Conservation (phyloP, 1,140 invertebrate species). For the Drosophila baimaii region DNA sequence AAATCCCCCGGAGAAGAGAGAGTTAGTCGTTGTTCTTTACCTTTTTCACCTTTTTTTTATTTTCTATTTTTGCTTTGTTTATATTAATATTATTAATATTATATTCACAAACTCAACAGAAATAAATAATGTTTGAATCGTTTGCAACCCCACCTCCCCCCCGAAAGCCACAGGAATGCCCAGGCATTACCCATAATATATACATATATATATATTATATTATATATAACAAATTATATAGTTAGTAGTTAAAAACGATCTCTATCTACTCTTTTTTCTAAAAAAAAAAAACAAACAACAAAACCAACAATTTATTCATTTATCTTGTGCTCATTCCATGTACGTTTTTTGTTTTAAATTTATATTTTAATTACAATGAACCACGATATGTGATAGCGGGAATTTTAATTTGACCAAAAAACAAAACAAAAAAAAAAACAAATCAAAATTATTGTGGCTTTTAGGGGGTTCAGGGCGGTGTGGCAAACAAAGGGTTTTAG, state of each 20-base stretch:
- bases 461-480: constrained; percentile 50
- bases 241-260: constrained; percentile 77
- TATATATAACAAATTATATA: constrained; percentile 66
- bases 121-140: constrained; percentile 16
- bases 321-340: constrained; percentile 81
- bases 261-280: constrained; percentile 74
- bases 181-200: constrained; percentile 24
- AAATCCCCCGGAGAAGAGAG: constrained; percentile 16
- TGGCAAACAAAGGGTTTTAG: constrained; percentile 48
- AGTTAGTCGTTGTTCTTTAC: constrained; percentile 21
- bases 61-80: constrained; percentile 16
- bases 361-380: constrained; percentile 63
- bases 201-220: no score
- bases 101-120: constrained; percentile 29
- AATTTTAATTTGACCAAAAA: constrained; percentile 80
- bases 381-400: constrained; percentile 77
- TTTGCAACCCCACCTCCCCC: constrained; percentile 56
- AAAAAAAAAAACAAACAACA: constrained; percentile 60
- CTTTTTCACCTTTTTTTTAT: constrained; percentile 23
- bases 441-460: constrained; percentile 63
- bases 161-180: constrained; percentile 61
- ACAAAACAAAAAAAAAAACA: constrained; percentile 20
- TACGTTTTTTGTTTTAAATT: constrained; percentile 63
- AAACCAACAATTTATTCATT: constrained; percentile 74
- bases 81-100: constrained; percentile 11